Evolutionary conservation across 2,888 invertebrate genomes (phyloP).

Genomic region (Stenodera caucasica): DNA sequence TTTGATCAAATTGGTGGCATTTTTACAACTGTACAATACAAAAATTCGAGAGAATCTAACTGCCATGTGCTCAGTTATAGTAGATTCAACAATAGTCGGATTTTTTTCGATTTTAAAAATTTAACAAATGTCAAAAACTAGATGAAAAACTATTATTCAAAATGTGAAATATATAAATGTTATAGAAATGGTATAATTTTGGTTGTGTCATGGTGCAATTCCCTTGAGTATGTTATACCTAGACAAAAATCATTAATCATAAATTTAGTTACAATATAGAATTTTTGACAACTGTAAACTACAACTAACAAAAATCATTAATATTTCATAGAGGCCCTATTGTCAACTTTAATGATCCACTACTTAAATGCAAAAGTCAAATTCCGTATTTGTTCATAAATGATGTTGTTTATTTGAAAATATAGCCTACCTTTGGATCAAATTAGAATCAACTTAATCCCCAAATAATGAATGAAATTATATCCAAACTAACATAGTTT

Average conservation of each 20-base stretch:
- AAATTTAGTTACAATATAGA: constrained; percentile 53
- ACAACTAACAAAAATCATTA: constrained; percentile 56
- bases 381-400: constrained; percentile 18
- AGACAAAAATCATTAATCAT: constrained; percentile 53
- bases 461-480: constrained; percentile 15
- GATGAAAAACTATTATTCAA: constrained; percentile 46
- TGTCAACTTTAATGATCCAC: constrained; percentile 50
- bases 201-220: constrained; percentile 51
- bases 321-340: constrained; percentile 59
- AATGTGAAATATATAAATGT: constrained; percentile 32
- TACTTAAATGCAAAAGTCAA: constrained; percentile 35
- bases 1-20: too few species aligned
- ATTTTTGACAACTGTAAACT: constrained; percentile 54
- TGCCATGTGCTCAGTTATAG: constrained; percentile 48
- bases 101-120: constrained; percentile 16
- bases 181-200: constrained; percentile 37
- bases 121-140: constrained; percentile 35
- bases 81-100: constrained; percentile 42
- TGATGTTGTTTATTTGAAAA: constrained; percentile 25
- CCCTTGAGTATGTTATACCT: constrained; percentile 49
- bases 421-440: constrained; percentile 18
- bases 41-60: constrained; percentile 45
- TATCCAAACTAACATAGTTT: constrained; percentile 32
- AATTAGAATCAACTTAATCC: constrained; percentile 18
- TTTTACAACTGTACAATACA: background rate